Conservation (phyloP, 2,113 vertebrate species). For the Ptilorrhoa leucosticta region DNA sequence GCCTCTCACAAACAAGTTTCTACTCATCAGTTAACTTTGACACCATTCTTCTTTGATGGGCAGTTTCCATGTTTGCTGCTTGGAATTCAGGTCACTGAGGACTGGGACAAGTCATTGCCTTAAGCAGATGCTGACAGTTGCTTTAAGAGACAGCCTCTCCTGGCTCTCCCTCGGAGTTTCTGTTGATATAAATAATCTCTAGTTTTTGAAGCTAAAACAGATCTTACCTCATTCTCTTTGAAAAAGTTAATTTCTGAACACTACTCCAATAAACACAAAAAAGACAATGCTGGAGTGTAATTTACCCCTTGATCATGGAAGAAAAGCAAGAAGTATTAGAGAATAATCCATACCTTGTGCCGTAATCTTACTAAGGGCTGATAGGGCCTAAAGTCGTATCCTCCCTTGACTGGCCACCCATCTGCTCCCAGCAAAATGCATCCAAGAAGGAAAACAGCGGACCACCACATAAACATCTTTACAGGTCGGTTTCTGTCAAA, state of each 20-base stretch:
- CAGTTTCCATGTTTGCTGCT: not conserved
- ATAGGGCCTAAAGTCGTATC: conserved; percentile 57
- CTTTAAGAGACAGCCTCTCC: not conserved
- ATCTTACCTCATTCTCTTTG: not conserved
- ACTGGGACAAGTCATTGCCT: not conserved
- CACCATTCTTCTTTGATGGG: not conserved
- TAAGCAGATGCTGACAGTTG: not conserved
- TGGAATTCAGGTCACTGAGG: not conserved
- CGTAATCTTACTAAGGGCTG: conserved; percentile 68
- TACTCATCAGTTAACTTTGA: not conserved
- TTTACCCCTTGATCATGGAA: not conserved
- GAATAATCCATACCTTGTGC: conserved; percentile 72
- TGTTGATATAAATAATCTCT: not conserved
- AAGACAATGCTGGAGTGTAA: not conserved
- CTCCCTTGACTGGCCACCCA: conserved; percentile 70
- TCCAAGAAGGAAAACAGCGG: conserved; percentile 67
- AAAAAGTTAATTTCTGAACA: not conserved
- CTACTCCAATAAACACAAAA: not conserved
- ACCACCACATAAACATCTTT: conserved; percentile 73
- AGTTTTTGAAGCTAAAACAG: not conserved
- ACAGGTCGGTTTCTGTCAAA: conserved; percentile 60
- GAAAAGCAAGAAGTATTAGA: not conserved
- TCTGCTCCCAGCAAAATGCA: conserved; percentile 66
- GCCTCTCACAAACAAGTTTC: not conserved
- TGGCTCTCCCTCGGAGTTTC: not conserved